phyloP scores from a whole-genome alignment of 2,888 invertebrate genomes.

The Drosophila austrosaltans region DNA sequence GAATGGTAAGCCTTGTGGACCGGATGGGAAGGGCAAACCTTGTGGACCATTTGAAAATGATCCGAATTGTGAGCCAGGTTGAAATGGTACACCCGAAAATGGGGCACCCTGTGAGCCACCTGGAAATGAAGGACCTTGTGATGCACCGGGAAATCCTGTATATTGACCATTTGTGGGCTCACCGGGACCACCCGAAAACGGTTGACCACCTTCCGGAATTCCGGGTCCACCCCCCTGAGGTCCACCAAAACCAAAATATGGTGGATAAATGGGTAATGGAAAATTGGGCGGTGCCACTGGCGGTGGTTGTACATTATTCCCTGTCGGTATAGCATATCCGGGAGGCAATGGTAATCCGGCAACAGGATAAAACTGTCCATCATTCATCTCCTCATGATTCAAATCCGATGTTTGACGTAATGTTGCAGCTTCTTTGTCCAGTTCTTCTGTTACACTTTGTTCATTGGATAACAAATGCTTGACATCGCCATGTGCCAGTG shows the following conservation, averaged over 20 bases:
- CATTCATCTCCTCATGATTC: slow-evolving; percentile 21
- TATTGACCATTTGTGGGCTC: slow-evolving; percentile 18
- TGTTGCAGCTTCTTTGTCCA: not conserved
- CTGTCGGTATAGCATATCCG: slow-evolving; percentile 60
- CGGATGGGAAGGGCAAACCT: not conserved
- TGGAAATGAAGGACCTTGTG: not conserved
- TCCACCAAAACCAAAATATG: slow-evolving; percentile 63
- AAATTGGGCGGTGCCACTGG: slow-evolving; percentile 60
- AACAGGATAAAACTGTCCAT: slow-evolving; percentile 50
- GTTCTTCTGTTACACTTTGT: slow-evolving; percentile 38
- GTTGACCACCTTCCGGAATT: slow-evolving; percentile 19
- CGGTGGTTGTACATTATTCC: slow-evolving; percentile 42
- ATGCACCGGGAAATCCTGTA: not conserved
- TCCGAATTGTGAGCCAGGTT: not conserved
- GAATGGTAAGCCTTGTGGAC: slow-evolving; percentile 19
- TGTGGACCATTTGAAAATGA: not conserved
- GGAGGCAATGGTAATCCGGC: slow-evolving; percentile 55
- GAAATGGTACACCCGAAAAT: not conserved
- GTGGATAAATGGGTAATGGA: slow-evolving; percentile 68
- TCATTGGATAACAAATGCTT: slow-evolving; percentile 32
- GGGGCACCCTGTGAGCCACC: not conserved
- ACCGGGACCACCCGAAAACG: slow-evolving; percentile 24
- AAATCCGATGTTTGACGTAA: not conserved
- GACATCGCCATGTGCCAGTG: slow-evolving; percentile 32
- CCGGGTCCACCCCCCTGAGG: slow-evolving; percentile 26